Conservation (phyloP, 1,140 invertebrate species). For the Olivierus martensii region DNA sequence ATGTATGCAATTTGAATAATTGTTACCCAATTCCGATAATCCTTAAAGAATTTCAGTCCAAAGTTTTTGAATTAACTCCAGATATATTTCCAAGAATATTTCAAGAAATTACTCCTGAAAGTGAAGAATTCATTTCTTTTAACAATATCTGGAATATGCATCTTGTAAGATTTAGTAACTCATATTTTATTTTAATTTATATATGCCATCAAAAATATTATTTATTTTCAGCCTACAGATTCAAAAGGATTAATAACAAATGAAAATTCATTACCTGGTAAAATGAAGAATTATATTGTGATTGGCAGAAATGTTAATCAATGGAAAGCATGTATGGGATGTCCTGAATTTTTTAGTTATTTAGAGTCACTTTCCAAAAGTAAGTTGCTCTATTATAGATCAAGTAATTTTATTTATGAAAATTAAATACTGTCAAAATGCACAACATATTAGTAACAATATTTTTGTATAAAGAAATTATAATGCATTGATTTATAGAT, state of each 20-base stretch:
- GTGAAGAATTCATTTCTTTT: too few species aligned
- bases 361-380: not conserved
- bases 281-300: conserved; percentile 32
- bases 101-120: conserved; percentile 6
- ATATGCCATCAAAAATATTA: too few species aligned
- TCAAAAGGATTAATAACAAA: too few species aligned
- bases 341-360: conserved; percentile 1
- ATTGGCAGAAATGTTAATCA: conserved; percentile 48
- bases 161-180: too few species aligned
- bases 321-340: conserved; percentile 34
- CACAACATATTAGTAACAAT: too few species aligned
- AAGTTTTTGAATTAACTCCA: conserved; percentile 28
- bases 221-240: too few species aligned
- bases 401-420: not conserved
- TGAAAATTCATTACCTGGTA: conserved; percentile 9
- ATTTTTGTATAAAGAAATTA: too few species aligned
- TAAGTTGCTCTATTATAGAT: not conserved
- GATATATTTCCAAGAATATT: conserved; percentile 27
- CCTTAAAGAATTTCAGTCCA: conserved; percentile 40
- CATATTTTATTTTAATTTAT: too few species aligned
- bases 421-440: too few species aligned
- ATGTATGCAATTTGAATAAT: conserved; percentile 19
- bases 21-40: conserved; percentile 37
- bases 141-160: too few species aligned
- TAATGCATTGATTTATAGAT: too few species aligned